Evolutionary conservation across 2,113 vertebrate genomes (phyloP).

Genomic region (Enhydra lutris): DNA sequence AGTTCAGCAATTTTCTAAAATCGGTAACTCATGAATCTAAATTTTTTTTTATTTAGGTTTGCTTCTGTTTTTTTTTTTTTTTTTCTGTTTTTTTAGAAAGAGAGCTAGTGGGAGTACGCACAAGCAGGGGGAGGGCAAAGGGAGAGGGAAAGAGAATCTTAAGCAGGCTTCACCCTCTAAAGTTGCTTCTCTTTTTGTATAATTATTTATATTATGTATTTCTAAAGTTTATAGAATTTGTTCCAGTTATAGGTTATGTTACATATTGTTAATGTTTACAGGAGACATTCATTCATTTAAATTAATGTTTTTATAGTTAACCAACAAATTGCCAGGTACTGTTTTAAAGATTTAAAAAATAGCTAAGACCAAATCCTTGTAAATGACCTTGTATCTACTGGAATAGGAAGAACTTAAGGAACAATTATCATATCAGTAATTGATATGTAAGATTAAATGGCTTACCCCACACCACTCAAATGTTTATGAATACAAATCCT

Average conservation of each 20-base stretch:
- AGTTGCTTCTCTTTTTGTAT: not conserved
- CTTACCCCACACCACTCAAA: not conserved
- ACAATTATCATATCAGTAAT: accelerated
- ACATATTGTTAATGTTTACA: not conserved
- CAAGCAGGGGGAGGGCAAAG: not conserved
- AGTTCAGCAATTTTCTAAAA: not conserved
- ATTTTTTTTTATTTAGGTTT: not conserved
- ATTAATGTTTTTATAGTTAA: not conserved
- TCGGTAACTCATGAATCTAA: not conserved
- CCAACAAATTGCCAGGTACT: not conserved
- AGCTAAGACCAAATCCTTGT: not conserved
- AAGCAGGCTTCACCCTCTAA: not conserved
- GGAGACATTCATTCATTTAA: not conserved
- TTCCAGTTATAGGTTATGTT: not conserved
- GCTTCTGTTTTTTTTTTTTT: not conserved
- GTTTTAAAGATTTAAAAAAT: not conserved
- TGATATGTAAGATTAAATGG: not conserved
- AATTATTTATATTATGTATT: not conserved
- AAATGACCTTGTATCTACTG: not conserved
- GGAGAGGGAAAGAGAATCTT: not conserved
- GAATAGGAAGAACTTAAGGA: not conserved
- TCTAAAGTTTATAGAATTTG: not conserved
- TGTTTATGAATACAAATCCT: not conserved
- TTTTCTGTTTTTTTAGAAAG: not conserved
- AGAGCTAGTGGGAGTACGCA: accelerated